Base-by-base conservation (phyloP, 2,888 invertebrate genomes). In the Oxyscelio sp. region DNA sequence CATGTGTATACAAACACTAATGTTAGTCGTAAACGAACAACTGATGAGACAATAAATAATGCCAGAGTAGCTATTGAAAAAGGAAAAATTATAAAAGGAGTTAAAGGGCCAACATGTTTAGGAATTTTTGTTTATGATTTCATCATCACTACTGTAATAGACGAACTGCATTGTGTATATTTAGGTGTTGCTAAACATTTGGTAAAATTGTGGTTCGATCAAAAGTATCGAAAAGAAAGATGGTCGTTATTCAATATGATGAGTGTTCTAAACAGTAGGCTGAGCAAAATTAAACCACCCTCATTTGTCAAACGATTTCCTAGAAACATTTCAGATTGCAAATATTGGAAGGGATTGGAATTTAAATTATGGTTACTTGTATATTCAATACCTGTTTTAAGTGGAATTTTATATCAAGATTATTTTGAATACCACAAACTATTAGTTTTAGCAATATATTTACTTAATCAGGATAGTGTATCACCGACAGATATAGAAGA, bases 91-190 rank as follows among this genome's bases (percentile, higher is more conserved):
- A 56, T 17, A n/a, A 22, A 19, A 9, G 56, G 59, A 13, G n/a
- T 71, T 15, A 59, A 59, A 50, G 59, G 71, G 0, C 71, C 71
- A 59, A 59, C 59, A 1, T 9, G 2, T 3, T 19, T 71, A 21
- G 1, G 9, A 0, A 13, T 40, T 1, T 52, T 50, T 19, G 73
- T 61, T 8, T 52, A 40, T 21, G 61, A 73, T 17, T 61, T 50
- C 40, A 61, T 73, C 17, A 24, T 17, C 22, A 61, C 50, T 9
- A 61, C 45, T 24, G 71, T 71, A 1, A 45, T 66, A 4, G 66
- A 66, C 4, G 66, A 66, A 19, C 6, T 66, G n/a, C 66, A 66
- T 66, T n/a, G n/a, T n/a, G n/a, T n/a, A n/a, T n/a, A n/a, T n/a
- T n/a, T n/a, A n/a, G n/a, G n/a, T n/a, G n/a, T 66, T 38, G 8